Evolutionary conservation across 2,888 invertebrate species (phyloP).

Genomic region (Lepeophtheirus nordmannii): DNA sequence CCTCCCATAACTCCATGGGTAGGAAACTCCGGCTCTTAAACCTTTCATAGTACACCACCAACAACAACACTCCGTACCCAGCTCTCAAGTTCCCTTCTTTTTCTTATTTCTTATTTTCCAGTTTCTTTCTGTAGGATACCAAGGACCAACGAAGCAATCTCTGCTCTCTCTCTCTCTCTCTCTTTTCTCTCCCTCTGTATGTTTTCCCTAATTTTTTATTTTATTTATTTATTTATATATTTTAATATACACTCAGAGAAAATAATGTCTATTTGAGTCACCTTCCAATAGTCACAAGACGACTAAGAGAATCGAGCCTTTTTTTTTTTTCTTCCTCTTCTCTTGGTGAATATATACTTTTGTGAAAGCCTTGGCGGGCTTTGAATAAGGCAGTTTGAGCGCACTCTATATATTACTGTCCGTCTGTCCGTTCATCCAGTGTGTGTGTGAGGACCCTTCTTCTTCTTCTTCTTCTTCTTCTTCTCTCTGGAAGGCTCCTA

Average conservation of each 20-base stretch:
- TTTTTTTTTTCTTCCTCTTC: not conserved
- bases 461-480: no score
- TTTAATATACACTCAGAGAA: not conserved
- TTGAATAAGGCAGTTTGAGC: not conserved
- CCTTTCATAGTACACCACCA: no score
- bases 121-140: conserved; percentile 1
- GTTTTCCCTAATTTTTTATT: not conserved
- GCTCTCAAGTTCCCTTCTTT: not conserved
- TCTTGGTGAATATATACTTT: not conserved
- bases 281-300: conserved; percentile 3
- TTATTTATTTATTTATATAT: not conserved
- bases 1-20: no score
- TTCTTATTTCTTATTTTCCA: no score
- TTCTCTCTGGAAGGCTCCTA: no score
- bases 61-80: no score
- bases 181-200: conserved; percentile 12
- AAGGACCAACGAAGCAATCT: not conserved
- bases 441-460: no score
- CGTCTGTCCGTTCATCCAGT: no score
- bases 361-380: not conserved
- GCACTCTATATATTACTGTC: not conserved
- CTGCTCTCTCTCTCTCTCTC: conserved; percentile 24
- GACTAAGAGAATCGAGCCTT: conserved; percentile 9
- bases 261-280: not conserved
- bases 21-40: no score